Evolutionary conservation across 2,888 invertebrate genomes (phyloP).

Genomic region (Dioctria rufipes): DNA sequence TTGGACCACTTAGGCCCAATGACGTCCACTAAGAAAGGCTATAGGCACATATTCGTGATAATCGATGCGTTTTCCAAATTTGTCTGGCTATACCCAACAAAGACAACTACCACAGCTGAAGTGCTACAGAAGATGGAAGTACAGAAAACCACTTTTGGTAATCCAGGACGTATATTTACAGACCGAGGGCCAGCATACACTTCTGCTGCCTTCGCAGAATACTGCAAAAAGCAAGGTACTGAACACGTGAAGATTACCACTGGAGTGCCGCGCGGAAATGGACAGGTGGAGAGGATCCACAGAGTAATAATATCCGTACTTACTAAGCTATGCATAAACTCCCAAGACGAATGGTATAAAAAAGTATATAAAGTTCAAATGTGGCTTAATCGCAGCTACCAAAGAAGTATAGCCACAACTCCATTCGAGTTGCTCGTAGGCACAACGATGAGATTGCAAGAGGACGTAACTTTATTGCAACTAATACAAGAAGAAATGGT

Average conservation of each 20-base stretch:
- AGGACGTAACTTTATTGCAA: too few species aligned
- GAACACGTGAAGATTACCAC: too few species aligned
- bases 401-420: too few species aligned
- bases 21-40: constrained; percentile 1
- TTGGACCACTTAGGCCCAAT: background rate
- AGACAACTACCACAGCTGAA: constrained; percentile 12
- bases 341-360: background rate
- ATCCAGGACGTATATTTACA: too few species aligned
- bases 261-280: too few species aligned
- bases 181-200: background rate
- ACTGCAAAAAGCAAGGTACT: background rate
- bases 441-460: too few species aligned
- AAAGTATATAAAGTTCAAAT: background rate
- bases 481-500: too few species aligned
- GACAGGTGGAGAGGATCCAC: too few species aligned
- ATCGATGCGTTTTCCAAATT: constrained; percentile 1
- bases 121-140: background rate
- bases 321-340: background rate
- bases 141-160: too few species aligned
- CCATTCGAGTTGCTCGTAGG: too few species aligned
- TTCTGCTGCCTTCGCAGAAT: background rate
- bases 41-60: background rate
- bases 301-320: too few species aligned
- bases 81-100: background rate
- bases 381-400: background rate